phyloP scores from a whole-genome alignment of 2,113 vertebrate species.

The Oreochromis aureus region DNA sequence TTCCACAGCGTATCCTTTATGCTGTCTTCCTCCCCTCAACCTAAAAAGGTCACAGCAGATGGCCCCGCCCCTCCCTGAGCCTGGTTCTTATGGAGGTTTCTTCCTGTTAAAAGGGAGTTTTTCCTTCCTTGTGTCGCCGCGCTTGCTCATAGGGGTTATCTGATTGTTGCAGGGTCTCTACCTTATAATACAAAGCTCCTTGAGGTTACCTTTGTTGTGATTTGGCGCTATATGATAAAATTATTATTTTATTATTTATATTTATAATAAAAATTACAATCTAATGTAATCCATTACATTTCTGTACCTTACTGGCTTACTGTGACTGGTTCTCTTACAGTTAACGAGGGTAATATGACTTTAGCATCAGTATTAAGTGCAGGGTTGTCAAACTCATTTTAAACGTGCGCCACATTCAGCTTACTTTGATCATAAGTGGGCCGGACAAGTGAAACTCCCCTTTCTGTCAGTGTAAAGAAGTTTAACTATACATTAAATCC shows the following conservation, averaged over 20 bases:
- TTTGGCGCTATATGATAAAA: neutral
- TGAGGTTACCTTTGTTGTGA: neutral
- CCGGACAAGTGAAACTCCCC: rapidly evolving
- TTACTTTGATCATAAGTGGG: neutral
- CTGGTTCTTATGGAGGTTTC: neutral
- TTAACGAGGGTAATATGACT: neutral
- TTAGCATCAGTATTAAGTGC: neutral
- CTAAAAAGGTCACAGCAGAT: neutral
- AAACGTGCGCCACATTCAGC: neutral
- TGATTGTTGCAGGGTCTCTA: neutral
- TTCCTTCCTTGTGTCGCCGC: neutral
- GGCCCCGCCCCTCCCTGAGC: neutral
- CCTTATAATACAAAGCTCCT: neutral
- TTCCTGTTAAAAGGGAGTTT: neutral
- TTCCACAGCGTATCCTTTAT: neutral
- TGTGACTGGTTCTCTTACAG: neutral
- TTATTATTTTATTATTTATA: neutral
- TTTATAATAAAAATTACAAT: neutral
- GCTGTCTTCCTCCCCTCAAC: neutral
- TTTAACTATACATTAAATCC: neutral
- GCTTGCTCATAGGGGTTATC: rapidly evolving
- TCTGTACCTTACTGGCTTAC: rapidly evolving
- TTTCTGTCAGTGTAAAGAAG: neutral
- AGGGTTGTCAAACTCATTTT: neutral
- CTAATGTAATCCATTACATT: neutral